These are phyloP conservation scores for Oligia latruncula DNA, from an alignment of 2,888 invertebrate species.

Conservation along the genomic window DNA sequence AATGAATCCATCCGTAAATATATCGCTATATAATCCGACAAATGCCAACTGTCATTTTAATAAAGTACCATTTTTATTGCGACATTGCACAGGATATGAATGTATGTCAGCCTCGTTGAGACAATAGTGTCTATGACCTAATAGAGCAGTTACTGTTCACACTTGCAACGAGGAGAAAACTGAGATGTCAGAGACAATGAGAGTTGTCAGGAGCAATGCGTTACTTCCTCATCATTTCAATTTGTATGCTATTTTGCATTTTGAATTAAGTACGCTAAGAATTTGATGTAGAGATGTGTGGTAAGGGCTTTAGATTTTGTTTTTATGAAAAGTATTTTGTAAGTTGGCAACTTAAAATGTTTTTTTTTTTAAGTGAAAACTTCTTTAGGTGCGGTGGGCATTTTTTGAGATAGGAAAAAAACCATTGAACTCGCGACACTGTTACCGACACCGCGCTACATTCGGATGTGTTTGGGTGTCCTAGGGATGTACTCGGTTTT, in stretches of 20 bases:
- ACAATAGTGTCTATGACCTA: constrained; percentile 41
- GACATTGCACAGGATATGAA: constrained; percentile 39
- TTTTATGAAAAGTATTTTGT: background rate
- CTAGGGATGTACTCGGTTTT: no score
- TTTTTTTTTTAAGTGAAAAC: background rate
- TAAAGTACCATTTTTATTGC: constrained; percentile 29
- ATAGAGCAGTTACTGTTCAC: constrained; percentile 20
- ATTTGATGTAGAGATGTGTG: background rate
- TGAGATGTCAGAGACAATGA: constrained; percentile 16
- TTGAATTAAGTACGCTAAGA: background rate
- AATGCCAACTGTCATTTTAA: background rate
- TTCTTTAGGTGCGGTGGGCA: no score
- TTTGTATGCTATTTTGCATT: constrained; percentile 14
- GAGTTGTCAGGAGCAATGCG: constrained; percentile 13
- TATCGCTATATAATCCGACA: background rate
- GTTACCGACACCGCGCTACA: no score
- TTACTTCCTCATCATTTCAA: constrained; percentile 18
- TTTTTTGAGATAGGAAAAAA: no score
- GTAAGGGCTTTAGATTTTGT: background rate
- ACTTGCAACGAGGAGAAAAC: constrained; percentile 21
- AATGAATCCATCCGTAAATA: background rate
- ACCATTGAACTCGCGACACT: no score
- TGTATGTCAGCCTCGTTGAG: constrained; percentile 51
- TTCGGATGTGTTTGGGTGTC: no score
- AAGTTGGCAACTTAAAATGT: background rate